phyloP scores from a whole-genome alignment of 2,888 invertebrate species.

The Ophioninae sp. region DNA sequence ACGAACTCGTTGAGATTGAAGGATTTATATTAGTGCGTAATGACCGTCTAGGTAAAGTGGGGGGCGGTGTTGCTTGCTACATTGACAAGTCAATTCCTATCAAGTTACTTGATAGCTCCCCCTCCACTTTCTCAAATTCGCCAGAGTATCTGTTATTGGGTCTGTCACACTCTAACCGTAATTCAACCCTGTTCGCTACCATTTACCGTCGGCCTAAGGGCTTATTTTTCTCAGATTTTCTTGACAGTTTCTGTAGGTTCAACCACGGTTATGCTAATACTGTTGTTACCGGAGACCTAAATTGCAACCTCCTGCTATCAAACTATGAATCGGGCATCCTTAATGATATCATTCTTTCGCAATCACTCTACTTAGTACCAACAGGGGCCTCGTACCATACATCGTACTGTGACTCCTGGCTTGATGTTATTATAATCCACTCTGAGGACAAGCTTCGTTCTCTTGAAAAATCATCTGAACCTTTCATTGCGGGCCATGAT shows the following conservation, averaged over 20 bases:
- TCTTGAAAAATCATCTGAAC: background rate
- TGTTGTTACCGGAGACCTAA: conserved; percentile 21
- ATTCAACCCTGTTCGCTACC: conserved; percentile 4
- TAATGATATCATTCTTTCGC: background rate
- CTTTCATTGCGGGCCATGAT: conserved; percentile 46
- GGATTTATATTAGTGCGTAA: no score
- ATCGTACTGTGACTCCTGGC: background rate
- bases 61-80: no score
- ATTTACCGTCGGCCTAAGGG: conserved; percentile 33
- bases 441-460: background rate
- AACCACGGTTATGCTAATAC: conserved; percentile 23
- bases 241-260: background rate
- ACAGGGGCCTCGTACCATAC: conserved; percentile 23
- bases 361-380: background rate
- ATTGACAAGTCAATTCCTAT: background rate
- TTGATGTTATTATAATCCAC: conserved; percentile 8
- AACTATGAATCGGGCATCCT: conserved; percentile 7
- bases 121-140: conserved; percentile 8
- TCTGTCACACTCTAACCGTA: background rate
- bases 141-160: conserved; percentile 30
- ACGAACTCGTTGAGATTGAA: no score
- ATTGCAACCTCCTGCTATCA: conserved; percentile 12
- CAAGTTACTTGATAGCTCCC: background rate
- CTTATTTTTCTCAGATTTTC: background rate
- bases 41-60: no score